Conservation (phyloP, 2,113 vertebrate genomes). For the Trematomus loennbergii region DNA sequence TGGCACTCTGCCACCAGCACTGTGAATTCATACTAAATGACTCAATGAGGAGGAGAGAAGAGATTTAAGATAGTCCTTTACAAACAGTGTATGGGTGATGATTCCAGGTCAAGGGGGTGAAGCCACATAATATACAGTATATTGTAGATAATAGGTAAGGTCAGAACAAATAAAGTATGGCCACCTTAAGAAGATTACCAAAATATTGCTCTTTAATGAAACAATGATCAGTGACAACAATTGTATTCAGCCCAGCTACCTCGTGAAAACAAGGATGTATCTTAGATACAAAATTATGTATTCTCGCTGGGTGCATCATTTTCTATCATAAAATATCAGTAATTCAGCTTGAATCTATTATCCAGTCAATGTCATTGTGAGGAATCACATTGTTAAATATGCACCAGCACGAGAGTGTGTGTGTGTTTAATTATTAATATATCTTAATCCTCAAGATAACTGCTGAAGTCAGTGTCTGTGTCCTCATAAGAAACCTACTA, state of each 20-base stretch:
- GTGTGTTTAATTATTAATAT: background rate
- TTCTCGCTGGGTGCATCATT: background rate
- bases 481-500: background rate
- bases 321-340: conserved; percentile 2
- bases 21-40: background rate
- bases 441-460: background rate
- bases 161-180: background rate
- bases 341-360: conserved; percentile 6
- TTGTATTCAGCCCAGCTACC: background rate
- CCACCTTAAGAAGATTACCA: background rate
- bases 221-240: background rate
- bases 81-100: background rate
- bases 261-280: background rate
- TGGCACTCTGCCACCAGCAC: conserved; percentile 5
- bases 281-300: conserved; percentile 8
- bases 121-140: background rate
- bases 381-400: conserved; percentile 7
- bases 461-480: background rate
- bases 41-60: background rate
- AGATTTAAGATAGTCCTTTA: background rate
- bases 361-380: conserved; percentile 13
- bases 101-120: background rate
- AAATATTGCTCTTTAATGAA: background rate
- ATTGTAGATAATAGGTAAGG: background rate
- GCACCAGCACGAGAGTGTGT: background rate